Percentiles rank a stretch among this genome's conserved stretches.
phyloP scores from a whole-genome alignment of 2,113 vertebrate genomes.

The Macrotis lagotis region DNA sequence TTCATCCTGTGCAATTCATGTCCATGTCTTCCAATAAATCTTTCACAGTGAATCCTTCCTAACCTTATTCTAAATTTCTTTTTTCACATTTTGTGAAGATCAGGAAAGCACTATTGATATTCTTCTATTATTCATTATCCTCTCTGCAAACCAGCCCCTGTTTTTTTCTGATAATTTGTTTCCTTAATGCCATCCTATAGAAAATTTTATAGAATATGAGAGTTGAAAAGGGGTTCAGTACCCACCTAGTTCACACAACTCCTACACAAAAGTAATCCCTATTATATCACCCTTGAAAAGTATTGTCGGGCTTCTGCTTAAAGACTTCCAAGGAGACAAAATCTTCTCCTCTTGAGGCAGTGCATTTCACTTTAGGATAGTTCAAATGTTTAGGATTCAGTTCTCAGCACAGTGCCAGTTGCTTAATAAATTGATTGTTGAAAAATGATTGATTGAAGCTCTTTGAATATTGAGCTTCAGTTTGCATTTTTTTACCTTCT shows the following conservation, averaged over 20 bases:
- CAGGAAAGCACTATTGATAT: background rate
- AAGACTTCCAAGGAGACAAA: background rate
- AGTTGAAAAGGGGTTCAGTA: background rate
- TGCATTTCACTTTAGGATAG: background rate
- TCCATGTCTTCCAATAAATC: background rate
- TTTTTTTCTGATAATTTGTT: background rate
- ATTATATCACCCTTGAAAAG: background rate
- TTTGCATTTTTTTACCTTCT: background rate
- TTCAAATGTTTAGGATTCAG: background rate
- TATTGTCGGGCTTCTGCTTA: background rate
- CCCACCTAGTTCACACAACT: background rate
- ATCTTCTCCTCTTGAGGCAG: background rate
- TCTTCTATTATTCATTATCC: background rate
- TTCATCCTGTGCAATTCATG: background rate
- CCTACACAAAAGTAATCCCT: background rate
- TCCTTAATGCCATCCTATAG: background rate
- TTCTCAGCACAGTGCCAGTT: background rate
- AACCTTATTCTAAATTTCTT: background rate
- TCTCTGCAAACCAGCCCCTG: background rate
- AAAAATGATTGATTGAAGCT: background rate
- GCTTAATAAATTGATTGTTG: background rate
- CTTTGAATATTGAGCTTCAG: background rate
- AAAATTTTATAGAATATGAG: background rate
- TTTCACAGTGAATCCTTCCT: background rate
- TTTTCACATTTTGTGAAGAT: background rate